A percentile compares a stretch with the other conserved stretches of the same genome.
phyloP scores from a whole-genome alignment of 2,888 invertebrate genomes.

The Himalopsyche anomala region DNA sequence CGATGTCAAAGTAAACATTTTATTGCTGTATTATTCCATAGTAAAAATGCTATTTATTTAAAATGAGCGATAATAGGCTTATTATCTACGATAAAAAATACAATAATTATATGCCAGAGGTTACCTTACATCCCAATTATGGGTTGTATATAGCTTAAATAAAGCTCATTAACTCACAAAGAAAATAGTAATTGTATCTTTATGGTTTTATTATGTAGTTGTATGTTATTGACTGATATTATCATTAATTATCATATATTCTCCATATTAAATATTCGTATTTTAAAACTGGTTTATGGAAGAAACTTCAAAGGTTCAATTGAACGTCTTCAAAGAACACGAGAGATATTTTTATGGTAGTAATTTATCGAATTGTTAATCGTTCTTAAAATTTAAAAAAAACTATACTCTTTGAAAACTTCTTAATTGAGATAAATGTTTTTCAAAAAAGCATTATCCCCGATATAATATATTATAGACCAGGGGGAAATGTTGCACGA shows the following conservation, averaged over 20 bases:
- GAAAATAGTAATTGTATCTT: constrained; percentile 36
- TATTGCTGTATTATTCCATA: constrained; percentile 7
- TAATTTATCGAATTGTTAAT: neutral
- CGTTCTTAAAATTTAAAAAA: neutral
- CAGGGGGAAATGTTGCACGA: no score
- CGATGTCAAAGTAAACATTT: constrained; percentile 20
- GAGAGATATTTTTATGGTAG: neutral
- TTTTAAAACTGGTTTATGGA: constrained; percentile 15
- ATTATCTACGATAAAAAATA: constrained; percentile 39
- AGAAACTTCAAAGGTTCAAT: constrained; percentile 32
- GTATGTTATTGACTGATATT: constrained; percentile 29
- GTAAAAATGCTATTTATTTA: constrained; percentile 33
- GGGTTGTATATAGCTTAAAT: constrained; percentile 33
- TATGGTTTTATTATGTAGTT: constrained; percentile 16
- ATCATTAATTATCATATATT: constrained; percentile 40
- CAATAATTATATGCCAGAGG: constrained; percentile 33
- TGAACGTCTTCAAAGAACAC: constrained; percentile 1
- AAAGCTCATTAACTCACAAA: constrained; percentile 16
- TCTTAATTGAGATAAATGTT: no score
- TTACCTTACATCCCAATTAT: constrained; percentile 38
- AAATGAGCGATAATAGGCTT: constrained; percentile 13
- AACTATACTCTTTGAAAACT: neutral
- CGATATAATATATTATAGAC: no score
- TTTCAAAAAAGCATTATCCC: no score
- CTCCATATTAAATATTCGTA: constrained; percentile 32